A percentile compares a stretch with the other conserved stretches of the same genome.
Evolutionary conservation across 1,140 invertebrate genomes (phyloP).

Genomic region (Drosophila repletoides): DNA sequence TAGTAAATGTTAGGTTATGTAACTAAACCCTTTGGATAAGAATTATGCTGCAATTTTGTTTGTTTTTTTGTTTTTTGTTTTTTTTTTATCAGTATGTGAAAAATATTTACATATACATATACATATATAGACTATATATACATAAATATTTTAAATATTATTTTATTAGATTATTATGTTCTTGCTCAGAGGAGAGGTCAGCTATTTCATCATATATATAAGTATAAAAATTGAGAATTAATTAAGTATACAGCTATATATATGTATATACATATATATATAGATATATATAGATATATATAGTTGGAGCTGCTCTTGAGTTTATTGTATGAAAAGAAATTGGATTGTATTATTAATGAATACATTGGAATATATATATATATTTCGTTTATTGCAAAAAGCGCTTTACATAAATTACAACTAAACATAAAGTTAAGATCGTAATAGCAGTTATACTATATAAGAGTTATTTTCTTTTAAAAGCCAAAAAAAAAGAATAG

Average conservation of each 20-base stretch:
- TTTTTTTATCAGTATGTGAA: too few relatives aligned
- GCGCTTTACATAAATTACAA: conserved; percentile 80
- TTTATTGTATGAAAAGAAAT: conserved; percentile 60
- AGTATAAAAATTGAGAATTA: conserved; percentile 23
- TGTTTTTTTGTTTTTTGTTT: too few relatives aligned
- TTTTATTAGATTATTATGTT: conserved; percentile 2
- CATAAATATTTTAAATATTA: background rate
- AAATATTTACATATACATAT: too few relatives aligned
- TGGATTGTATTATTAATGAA: conserved; percentile 52
- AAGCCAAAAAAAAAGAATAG: conserved; percentile 55
- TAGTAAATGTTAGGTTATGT: conserved; percentile 25
- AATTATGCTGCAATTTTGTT: too few relatives aligned
- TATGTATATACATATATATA: conserved; percentile 4
- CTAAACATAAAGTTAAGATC: conserved; percentile 54
- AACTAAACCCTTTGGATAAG: conserved; percentile 10
- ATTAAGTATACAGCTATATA: conserved; percentile 8
- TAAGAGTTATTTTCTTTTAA: too few relatives aligned
- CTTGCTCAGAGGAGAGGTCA: conserved; percentile 3
- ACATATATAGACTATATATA: too few relatives aligned
- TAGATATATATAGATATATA: conserved; percentile 13
- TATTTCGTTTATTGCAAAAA: conserved; percentile 82
- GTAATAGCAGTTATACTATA: conserved; percentile 34
- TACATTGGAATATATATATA: too few relatives aligned
- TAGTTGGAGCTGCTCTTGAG: conserved; percentile 21
- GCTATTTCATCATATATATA: conserved; percentile 15